Conservation (phyloP, 2,888 invertebrate species). For the Scaptomyza reducta region DNA sequence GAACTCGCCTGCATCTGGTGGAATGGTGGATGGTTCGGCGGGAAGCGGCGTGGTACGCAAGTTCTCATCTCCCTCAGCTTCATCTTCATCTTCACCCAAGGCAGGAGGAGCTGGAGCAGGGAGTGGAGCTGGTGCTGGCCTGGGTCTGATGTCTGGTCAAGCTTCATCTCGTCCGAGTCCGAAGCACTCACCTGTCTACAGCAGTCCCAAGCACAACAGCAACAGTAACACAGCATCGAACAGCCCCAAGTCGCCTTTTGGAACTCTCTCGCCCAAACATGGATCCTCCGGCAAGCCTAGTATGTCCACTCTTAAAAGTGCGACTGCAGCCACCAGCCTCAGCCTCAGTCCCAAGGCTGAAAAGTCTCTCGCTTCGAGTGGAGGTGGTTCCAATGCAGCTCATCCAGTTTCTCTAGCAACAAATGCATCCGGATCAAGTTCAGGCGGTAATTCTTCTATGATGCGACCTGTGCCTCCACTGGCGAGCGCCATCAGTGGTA, state of each 20-base stretch:
- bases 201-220: slow-evolving; percentile 87
- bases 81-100: slow-evolving; percentile 83
- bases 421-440: slow-evolving; percentile 1
- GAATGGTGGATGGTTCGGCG: slow-evolving; percentile 85
- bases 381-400: slow-evolving; percentile 16
- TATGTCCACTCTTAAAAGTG: slow-evolving; percentile 94
- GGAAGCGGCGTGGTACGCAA: slow-evolving; percentile 85
- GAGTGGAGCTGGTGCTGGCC: slow-evolving; percentile 22
- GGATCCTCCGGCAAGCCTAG: slow-evolving; percentile 92
- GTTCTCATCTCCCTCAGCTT: slow-evolving; percentile 87
- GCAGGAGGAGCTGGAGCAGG: slow-evolving; percentile 59
- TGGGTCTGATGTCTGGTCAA: slow-evolving; percentile 59
- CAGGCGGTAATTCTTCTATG: slow-evolving; percentile 42
- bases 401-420: slow-evolving; percentile 17
- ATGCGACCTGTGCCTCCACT: slow-evolving; percentile 84
- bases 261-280: slow-evolving; percentile 92
- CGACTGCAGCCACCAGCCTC: slow-evolving; percentile 83
- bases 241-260: slow-evolving; percentile 90
- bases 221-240: slow-evolving; percentile 89
- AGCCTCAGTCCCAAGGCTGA: slow-evolving; percentile 80
- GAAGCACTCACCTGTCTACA: slow-evolving; percentile 86
- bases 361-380: slow-evolving; percentile 52
- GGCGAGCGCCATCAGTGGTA: slow-evolving; percentile 72
- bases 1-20: slow-evolving; percentile 81
- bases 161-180: slow-evolving; percentile 86